A percentile compares a stretch with the other conserved stretches of the same genome.
Conservation (phyloP, 2,797 vertebrate genomes). For the Psittacula echo region DNA sequence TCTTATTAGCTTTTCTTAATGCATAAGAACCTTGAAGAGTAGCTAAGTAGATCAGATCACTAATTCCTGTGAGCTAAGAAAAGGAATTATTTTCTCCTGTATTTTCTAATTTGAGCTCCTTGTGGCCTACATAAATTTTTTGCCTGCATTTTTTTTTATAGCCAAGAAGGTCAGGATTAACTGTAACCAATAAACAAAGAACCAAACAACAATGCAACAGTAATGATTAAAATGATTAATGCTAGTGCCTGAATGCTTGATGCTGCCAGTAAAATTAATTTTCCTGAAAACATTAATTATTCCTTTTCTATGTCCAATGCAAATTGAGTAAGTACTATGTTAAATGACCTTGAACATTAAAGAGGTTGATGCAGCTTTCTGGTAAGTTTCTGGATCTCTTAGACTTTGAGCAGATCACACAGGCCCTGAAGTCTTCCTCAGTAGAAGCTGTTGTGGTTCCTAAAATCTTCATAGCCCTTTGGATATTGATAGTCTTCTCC, state of each 20-base stretch:
- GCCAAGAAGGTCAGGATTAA: conserved; percentile 26
- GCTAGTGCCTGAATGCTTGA: neutral
- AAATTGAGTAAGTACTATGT: neutral
- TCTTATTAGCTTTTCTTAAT: neutral
- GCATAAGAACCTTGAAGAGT: conserved; percentile 6
- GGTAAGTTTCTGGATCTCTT: neutral
- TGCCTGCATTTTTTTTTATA: neutral
- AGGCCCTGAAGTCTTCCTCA: neutral
- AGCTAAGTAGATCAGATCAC: conserved; percentile 52
- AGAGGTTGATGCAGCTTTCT: neutral
- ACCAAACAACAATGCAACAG: neutral
- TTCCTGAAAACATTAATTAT: conserved; percentile 52
- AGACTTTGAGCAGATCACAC: neutral
- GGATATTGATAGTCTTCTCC: neutral
- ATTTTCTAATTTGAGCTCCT: conserved; percentile 40
- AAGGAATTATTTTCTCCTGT: conserved; percentile 4
- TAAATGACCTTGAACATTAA: conserved; percentile 23
- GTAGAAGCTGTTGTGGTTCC: neutral
- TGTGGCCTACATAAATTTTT: conserved; percentile 37
- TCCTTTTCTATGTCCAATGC: neutral
- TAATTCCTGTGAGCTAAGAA: conserved; percentile 42
- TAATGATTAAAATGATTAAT: conserved; percentile 44
- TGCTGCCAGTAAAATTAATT: conserved; percentile 29
- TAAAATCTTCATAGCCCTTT: neutral
- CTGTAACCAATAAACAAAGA: neutral